A percentile compares a stretch with the other conserved stretches of the same genome.
These are phyloP conservation scores for Enteromius radiatus DNA, from an alignment of 2,797 vertebrate species.

Conservation along the genomic window DNA sequence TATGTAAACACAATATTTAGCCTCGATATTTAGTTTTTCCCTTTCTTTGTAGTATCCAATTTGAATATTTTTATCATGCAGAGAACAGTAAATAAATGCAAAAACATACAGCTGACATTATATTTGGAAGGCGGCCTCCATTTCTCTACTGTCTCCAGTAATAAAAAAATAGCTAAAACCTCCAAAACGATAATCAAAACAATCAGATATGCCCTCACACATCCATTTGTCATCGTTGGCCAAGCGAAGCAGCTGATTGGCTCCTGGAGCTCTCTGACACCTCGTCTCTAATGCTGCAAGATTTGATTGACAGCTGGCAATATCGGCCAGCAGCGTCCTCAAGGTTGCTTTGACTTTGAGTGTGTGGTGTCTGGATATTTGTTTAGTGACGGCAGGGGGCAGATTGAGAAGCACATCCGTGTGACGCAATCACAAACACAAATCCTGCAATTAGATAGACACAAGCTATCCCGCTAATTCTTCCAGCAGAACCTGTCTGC, in stretches of 20 bases:
- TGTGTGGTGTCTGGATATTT: constrained; percentile 17
- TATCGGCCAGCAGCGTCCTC: constrained; percentile 53
- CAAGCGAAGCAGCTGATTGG: background rate
- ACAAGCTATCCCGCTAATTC: constrained; percentile 50
- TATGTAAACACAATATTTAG: too few relatives aligned
- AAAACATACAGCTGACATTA: background rate
- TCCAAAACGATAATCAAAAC: background rate
- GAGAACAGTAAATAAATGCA: background rate
- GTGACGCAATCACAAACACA: constrained; percentile 69
- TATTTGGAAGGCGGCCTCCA: background rate
- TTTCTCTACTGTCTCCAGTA: background rate
- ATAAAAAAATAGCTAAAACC: background rate
- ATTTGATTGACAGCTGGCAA: constrained; percentile 53
- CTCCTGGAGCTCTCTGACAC: constrained; percentile 2
- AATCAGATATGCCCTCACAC: background rate
- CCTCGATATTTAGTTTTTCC: accelerated
- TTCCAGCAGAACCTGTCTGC: constrained; percentile 3
- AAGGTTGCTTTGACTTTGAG: constrained; percentile 40
- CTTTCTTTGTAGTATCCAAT: background rate
- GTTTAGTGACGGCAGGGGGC: constrained; percentile 7
- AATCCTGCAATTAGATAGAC: constrained; percentile 73
- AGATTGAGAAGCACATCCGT: constrained; percentile 60
- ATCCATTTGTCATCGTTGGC: constrained; percentile 17
- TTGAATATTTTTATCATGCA: background rate
- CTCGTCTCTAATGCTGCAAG: constrained; percentile 15